Percentiles rank a stretch among this genome's conserved stretches.
Evolutionary conservation across 2,888 invertebrate genomes (phyloP).

Genomic region (Drosophila robusta): DNA sequence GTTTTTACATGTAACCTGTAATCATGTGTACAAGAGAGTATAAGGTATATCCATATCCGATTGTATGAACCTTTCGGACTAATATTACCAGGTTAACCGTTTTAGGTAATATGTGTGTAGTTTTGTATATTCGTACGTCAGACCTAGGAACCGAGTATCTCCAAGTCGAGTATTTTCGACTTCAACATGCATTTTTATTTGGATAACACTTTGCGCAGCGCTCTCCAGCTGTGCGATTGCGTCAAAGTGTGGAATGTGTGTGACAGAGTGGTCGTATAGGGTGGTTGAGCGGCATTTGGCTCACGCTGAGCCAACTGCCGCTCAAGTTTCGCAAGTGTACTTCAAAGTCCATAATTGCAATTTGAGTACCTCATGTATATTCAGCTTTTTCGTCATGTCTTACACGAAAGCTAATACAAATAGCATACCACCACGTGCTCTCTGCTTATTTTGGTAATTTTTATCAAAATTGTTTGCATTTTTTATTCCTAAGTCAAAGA

Average conservation of each 20-base stretch:
- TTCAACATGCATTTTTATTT: not conserved
- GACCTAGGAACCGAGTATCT: not conserved
- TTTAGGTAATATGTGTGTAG: too few species aligned
- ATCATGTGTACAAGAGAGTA: too few species aligned
- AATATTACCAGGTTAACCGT: too few species aligned
- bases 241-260: not conserved
- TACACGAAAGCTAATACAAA: constrained; percentile 24
- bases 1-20: not conserved
- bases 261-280: not conserved
- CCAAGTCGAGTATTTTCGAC: not conserved
- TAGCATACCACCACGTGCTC: constrained; percentile 11
- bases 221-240: constrained; percentile 3
- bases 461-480: constrained; percentile 9
- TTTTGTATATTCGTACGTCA: too few species aligned
- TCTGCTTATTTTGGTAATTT: constrained; percentile 1
- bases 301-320: constrained; percentile 19
- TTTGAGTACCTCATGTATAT: constrained; percentile 45
- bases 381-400: constrained; percentile 6
- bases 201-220: constrained; percentile 5
- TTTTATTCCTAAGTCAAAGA: not conserved
- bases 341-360: constrained; percentile 57
- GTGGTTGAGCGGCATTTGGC: constrained; percentile 6
- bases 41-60: too few species aligned
- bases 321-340: constrained; percentile 38
- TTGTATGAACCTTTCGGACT: too few species aligned